Evolutionary conservation across 2,113 vertebrate species (phyloP).

Genomic region (Hippocampus guttulatus): DNA sequence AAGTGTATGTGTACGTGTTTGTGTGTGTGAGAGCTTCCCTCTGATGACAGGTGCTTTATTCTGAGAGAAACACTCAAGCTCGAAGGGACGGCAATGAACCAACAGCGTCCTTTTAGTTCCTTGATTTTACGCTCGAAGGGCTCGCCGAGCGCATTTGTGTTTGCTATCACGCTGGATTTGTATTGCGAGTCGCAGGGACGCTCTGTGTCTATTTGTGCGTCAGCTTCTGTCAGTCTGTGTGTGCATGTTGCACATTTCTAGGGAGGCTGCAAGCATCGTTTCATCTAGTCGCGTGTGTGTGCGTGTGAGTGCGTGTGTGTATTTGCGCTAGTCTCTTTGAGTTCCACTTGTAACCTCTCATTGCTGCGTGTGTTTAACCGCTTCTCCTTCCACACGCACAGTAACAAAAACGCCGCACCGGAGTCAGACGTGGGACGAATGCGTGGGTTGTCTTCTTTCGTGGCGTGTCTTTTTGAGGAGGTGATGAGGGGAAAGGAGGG

Average conservation of each 20-base stretch:
- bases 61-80: constrained; percentile 10
- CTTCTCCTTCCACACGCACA: constrained; percentile 37
- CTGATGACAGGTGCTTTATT: constrained; percentile 28
- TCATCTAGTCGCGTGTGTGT: constrained; percentile 40
- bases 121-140: constrained; percentile 38
- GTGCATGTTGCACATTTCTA: constrained; percentile 30
- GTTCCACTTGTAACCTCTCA: constrained; percentile 45
- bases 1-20: constrained; percentile 24
- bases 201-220: constrained; percentile 14
- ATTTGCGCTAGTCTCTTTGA: constrained; percentile 49
- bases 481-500: not conserved
- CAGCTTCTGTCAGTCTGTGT: constrained; percentile 13
- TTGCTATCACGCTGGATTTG: constrained; percentile 41
- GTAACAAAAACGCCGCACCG: constrained; percentile 12
- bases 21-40: constrained; percentile 12
- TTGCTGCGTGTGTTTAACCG: constrained; percentile 24
- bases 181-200: constrained; percentile 31
- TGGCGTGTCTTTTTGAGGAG: constrained; percentile 17
- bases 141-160: constrained; percentile 22
- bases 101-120: constrained; percentile 46
- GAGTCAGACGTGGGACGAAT: constrained; percentile 20
- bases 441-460: constrained; percentile 32
- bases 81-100: constrained; percentile 36
- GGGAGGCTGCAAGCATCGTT: constrained; percentile 48
- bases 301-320: constrained; percentile 40